phyloP scores from a whole-genome alignment of 2,797 vertebrate genomes.

The Sciurus carolinensis region DNA sequence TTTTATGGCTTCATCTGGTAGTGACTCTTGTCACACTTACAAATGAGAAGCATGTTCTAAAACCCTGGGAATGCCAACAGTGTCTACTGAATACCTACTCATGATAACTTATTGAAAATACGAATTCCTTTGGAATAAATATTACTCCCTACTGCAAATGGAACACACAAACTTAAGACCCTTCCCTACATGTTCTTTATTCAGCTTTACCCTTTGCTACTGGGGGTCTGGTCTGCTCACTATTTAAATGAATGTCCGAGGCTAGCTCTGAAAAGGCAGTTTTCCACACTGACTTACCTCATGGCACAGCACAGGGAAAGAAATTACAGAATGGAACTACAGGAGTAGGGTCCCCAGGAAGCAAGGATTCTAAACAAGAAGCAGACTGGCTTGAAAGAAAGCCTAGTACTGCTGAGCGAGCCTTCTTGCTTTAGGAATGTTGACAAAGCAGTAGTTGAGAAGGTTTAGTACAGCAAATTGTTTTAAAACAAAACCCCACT shows the following conservation, averaged over 20 bases:
- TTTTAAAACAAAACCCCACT: background rate
- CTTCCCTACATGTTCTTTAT: background rate
- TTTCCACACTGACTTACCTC: constrained; percentile 31
- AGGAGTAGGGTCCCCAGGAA: background rate
- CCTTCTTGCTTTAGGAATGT: background rate
- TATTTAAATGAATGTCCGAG: background rate
- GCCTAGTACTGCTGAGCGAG: background rate
- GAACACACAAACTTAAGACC: background rate
- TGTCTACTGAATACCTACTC: no score
- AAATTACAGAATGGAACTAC: constrained; percentile 24
- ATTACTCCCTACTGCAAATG: accelerated
- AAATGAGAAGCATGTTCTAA: background rate
- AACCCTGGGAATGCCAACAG: background rate
- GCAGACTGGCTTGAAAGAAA: background rate
- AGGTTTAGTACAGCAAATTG: background rate
- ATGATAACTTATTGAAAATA: background rate
- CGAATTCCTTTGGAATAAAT: background rate
- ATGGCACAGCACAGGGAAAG: background rate
- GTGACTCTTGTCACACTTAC: background rate
- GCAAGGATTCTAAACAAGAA: constrained; percentile 47
- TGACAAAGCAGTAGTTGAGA: background rate
- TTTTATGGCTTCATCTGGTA: background rate
- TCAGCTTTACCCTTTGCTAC: accelerated
- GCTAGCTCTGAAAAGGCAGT: background rate
- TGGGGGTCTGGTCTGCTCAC: no score